A percentile compares a stretch with the other conserved stretches of the same genome.
phyloP scores from a whole-genome alignment of 2,888 invertebrate genomes.

The Nomada lathburiana region DNA sequence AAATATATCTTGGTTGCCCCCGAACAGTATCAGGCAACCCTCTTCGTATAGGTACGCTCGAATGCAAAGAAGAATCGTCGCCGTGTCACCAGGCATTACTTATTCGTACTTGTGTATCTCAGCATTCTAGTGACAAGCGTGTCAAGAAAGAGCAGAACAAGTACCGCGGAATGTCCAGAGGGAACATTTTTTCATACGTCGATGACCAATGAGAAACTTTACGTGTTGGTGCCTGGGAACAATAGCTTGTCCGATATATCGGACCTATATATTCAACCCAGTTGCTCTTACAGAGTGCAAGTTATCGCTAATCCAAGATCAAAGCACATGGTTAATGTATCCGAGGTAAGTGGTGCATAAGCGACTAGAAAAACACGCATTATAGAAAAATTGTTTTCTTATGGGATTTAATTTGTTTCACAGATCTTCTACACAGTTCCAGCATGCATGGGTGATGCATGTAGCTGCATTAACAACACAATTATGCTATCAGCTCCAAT shows the following conservation, averaged over 20 bases:
- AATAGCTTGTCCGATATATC: slow-evolving; percentile 70
- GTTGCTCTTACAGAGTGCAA: slow-evolving; percentile 77
- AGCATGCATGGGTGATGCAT: slow-evolving; percentile 75
- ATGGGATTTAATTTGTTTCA: not conserved
- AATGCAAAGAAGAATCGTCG: not conserved
- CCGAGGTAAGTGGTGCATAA: slow-evolving; percentile 45
- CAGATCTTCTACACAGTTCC: slow-evolving; percentile 78
- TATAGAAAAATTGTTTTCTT: not conserved
- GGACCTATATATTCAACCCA: slow-evolving; percentile 74
- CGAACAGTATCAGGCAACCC: slow-evolving; percentile 62
- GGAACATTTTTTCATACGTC: slow-evolving; percentile 73
- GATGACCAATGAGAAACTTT: slow-evolving; percentile 60
- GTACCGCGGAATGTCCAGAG: slow-evolving; percentile 69
- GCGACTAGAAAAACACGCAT: not conserved
- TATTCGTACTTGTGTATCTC: slow-evolving; percentile 17
- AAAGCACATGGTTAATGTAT: slow-evolving; percentile 50
- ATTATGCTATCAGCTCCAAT: slow-evolving; percentile 69
- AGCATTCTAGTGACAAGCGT: slow-evolving; percentile 75
- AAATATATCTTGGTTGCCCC: slow-evolving; percentile 77
- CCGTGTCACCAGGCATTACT: not conserved
- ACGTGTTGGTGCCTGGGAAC: slow-evolving; percentile 74
- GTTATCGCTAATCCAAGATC: slow-evolving; percentile 78
- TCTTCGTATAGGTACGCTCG: slow-evolving; percentile 77
- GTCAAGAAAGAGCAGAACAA: slow-evolving; percentile 32
- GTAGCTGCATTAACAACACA: slow-evolving; percentile 70